A percentile compares a stretch with the other conserved stretches of the same genome.
These are phyloP conservation scores for Malurus melanocephalus DNA, from an alignment of 2,113 vertebrate genomes.

Conservation along the genomic window DNA sequence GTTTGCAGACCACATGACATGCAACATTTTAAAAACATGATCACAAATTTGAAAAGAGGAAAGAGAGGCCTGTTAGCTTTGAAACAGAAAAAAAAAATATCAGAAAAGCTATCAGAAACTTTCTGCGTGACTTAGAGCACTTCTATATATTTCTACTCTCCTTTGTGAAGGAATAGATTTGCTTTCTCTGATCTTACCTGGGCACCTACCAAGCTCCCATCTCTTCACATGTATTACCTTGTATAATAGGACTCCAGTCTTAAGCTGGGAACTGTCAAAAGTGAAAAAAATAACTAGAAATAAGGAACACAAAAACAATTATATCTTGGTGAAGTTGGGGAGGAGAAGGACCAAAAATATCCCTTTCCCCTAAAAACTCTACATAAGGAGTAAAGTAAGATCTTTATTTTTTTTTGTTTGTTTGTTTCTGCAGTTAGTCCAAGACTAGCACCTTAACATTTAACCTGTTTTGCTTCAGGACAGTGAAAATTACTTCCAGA, in stretches of 20 bases:
- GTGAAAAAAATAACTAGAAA: constrained; percentile 29
- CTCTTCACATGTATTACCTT: constrained; percentile 2
- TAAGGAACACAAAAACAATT: neutral
- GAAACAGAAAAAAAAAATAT: neutral
- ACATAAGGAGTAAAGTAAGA: neutral
- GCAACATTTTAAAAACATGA: neutral
- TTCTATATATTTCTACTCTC: neutral
- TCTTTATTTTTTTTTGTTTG: neutral
- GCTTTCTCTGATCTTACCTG: constrained; percentile 14
- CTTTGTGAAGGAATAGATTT: fast-evolving
- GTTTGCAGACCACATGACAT: neutral
- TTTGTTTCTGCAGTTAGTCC: neutral
- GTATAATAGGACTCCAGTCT: neutral
- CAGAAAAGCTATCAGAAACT: neutral
- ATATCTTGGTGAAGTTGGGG: neutral
- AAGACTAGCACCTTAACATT: neutral
- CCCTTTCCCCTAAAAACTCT: neutral
- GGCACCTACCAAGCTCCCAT: constrained; percentile 15
- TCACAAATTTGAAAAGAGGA: neutral
- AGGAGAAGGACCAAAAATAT: neutral
- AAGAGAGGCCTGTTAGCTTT: neutral
- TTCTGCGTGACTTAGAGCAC: neutral
- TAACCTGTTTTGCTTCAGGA: neutral
- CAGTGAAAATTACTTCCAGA: neutral
- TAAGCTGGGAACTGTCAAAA: constrained; percentile 14